Evolutionary conservation across 2,113 vertebrate genomes (phyloP), one percentile per base, ranked within the genome.

Genomic region (Sinocyclocheilus rhinocerous): DNA sequence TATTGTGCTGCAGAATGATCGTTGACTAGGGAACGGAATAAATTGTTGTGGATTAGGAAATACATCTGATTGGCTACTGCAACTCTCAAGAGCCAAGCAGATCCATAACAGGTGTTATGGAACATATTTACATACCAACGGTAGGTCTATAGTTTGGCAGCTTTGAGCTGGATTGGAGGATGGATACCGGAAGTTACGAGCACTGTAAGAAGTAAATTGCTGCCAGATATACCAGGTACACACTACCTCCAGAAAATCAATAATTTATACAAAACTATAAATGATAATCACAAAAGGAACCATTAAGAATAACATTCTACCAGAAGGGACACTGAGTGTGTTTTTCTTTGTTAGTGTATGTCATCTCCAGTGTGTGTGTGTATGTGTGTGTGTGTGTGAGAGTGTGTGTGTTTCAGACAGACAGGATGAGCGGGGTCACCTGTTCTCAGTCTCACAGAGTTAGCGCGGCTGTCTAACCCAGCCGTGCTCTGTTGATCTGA

Each of bases 401-500:
- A n/a, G 73, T 76, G 83, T 26, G 61, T 42, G 70, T 42, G 70
- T 48, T 24, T 75, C 52, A 84, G 81, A 86, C 50, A 83, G 72
- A 85, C n/a, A 18, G 75, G 67, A 84, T 86, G 81, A 81, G 84
- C 88, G 90, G 91, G 93, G 93, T 95, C 94, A 95, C 92, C 94
- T 93, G 92, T 93, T 92, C 83, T 92, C 89, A 87, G 92, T 93
- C 92, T 93, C 93, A 92, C 83, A 86, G 94, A 92, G 95, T 96
- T 94, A 95, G 91, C 92, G 16, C 1, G 76, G 84, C 93, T 96
- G 95, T 95, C 95, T 94, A 94, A 95, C 94, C 90, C 92, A 94
- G 93, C 93, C 92, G 92, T 93, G 93, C 92, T 93, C 93, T 87
- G 90, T 92, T 84, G 91, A 89, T 90, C 89, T 93, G 91, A 94